These are phyloP conservation scores for Ispidina lecontei DNA, from an alignment of 2,797 vertebrate genomes.

Conservation along the genomic window DNA sequence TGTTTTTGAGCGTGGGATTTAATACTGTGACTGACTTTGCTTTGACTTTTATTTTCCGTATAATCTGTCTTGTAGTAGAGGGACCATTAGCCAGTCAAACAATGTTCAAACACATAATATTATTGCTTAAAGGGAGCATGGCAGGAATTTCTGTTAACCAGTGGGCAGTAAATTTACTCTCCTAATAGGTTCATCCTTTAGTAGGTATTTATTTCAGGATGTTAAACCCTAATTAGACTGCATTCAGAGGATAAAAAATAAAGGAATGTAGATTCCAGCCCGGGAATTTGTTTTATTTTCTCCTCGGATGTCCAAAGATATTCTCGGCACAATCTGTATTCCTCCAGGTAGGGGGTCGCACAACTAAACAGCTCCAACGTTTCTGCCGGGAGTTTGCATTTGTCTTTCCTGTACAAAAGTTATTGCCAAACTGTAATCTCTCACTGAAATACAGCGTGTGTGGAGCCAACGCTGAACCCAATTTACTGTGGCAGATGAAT, in stretches of 20 bases:
- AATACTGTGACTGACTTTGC: conserved; percentile 30
- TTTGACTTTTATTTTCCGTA: conserved; percentile 64
- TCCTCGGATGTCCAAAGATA: conserved; percentile 67
- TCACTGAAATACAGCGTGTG: conserved; percentile 67
- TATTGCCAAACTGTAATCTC: conserved; percentile 72
- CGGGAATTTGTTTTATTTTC: conserved; percentile 66
- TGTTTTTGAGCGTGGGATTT: conserved; percentile 46
- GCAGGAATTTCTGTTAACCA: conserved; percentile 65
- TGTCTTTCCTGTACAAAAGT: conserved; percentile 77
- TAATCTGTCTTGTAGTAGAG: conserved; percentile 68
- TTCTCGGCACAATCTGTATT: conserved; percentile 57
- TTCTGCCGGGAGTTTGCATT: conserved; percentile 71
- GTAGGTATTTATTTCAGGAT: conserved; percentile 80
- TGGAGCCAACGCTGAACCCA: conserved; percentile 75
- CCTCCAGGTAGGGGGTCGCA: conserved; percentile 66
- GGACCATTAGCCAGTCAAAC: conserved; percentile 74
- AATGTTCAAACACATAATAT: conserved; percentile 64
- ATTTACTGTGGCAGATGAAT: conserved; percentile 84
- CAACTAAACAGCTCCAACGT: conserved; percentile 64
- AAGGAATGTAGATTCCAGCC: conserved; percentile 60
- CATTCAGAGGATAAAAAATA: conserved; percentile 47
- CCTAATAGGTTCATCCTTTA: conserved; percentile 81
- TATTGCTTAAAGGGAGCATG: conserved; percentile 50
- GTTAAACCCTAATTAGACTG: conserved; percentile 78
- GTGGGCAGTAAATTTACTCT: conserved; percentile 75